Percentiles rank a stretch among this genome's conserved stretches.
Evolutionary conservation across 2,113 vertebrate species (phyloP).

Genomic region (Glaucidium brasilianum): DNA sequence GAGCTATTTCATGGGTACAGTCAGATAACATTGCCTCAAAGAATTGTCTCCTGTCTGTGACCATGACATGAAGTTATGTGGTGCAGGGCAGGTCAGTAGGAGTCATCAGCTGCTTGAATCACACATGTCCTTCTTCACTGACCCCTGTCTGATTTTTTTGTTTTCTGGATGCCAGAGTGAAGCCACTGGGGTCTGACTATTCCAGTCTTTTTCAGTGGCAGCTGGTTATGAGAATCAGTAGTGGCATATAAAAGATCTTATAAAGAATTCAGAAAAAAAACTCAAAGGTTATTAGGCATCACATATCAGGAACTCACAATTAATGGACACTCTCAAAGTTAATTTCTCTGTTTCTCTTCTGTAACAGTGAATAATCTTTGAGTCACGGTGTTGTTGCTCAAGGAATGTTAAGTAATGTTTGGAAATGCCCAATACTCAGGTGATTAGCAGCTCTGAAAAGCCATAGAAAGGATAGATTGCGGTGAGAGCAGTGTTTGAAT

Average conservation of each 20-base stretch:
- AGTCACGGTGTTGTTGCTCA: neutral
- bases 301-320: neutral
- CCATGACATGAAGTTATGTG: neutral
- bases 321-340: neutral
- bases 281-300: neutral
- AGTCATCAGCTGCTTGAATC: neutral
- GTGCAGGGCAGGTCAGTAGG: neutral
- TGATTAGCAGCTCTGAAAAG: neutral
- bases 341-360: neutral
- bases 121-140: neutral
- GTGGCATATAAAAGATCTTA: neutral
- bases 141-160: neutral
- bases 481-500: neutral
- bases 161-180: neutral
- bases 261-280: neutral
- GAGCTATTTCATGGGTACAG: accelerated
- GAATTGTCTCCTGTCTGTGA: neutral
- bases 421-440: neutral
- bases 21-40: neutral
- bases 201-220: neutral
- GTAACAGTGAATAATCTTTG: neutral
- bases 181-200: neutral
- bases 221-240: neutral
- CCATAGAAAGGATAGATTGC: neutral
- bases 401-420: neutral